Percentiles rank a stretch among this genome's conserved stretches.
These are phyloP conservation scores for Clytia hemisphaerica DNA, from an alignment of 30 jellyfish, hydroid and myxozoan species.

Conservation along the genomic window DNA sequence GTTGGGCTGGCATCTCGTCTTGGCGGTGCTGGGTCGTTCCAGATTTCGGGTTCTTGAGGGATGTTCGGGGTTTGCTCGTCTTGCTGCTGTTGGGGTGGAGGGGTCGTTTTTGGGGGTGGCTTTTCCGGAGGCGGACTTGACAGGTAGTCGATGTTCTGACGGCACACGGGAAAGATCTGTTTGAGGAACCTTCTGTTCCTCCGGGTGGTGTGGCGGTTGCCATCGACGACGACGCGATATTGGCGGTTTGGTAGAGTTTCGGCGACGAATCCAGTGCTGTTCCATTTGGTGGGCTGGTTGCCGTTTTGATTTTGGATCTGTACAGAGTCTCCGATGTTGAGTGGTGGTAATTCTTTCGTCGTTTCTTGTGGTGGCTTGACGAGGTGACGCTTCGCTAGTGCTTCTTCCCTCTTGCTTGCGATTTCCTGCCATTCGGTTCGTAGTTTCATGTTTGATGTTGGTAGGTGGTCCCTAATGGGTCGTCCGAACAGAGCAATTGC, in stretches of 20 bases:
- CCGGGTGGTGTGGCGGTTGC: not conserved
- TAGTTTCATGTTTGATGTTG: not conserved
- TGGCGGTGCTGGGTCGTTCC: too few species aligned
- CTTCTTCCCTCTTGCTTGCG: constrained; percentile 30
- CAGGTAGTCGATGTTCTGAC: too few species aligned
- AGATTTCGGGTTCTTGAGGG: too few species aligned
- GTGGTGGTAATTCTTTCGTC: not conserved
- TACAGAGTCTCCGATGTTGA: constrained; percentile 3
- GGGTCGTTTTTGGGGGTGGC: too few species aligned
- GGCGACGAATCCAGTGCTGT: constrained; percentile 1
- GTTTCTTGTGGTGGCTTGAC: not conserved
- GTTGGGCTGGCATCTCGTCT: too few species aligned
- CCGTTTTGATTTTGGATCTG: constrained; percentile 11
- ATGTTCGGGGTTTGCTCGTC: too few species aligned
- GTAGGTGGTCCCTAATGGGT: constrained; percentile 32
- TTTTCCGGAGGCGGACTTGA: too few species aligned
- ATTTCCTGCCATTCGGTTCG: constrained; percentile 18
- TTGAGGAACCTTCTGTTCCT: too few species aligned
- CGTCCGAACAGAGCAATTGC: constrained; percentile 7
- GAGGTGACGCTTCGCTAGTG: constrained; percentile 15
- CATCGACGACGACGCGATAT: too few species aligned
- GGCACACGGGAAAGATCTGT: too few species aligned
- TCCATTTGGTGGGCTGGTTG: not conserved
- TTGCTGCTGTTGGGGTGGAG: too few species aligned
- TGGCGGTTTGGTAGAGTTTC: constrained; percentile 1